phyloP scores from a whole-genome alignment of 2,113 vertebrate species.

The Arvicanthis niloticus region DNA sequence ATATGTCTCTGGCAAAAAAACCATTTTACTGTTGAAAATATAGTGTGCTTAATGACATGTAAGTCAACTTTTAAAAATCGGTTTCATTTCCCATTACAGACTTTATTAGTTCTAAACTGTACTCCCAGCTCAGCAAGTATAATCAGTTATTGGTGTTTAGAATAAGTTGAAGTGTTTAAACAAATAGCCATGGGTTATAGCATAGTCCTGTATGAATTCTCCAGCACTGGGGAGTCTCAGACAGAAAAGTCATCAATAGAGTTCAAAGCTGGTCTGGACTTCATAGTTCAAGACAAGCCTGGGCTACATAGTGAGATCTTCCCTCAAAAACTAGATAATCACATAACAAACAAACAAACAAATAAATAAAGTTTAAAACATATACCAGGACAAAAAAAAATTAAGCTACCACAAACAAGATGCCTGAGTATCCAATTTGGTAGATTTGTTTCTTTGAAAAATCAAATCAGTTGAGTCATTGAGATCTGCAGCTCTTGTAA shows the following conservation, averaged over 20 bases:
- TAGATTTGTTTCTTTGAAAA: conserved; percentile 44
- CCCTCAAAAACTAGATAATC: not conserved
- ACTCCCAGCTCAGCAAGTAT: not conserved
- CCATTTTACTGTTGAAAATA: conserved; percentile 45
- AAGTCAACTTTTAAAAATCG: conserved; percentile 1
- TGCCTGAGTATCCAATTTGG: not conserved
- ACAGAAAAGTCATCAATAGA: not conserved
- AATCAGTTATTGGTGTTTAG: not conserved
- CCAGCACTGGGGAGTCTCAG: not conserved
- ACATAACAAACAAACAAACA: not conserved
- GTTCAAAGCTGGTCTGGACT: not conserved
- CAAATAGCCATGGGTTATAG: no score
- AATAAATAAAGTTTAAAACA: not conserved
- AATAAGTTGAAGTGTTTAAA: not conserved
- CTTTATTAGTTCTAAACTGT: not conserved
- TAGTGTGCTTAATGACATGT: not conserved
- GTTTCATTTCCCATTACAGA: conserved; percentile 23
- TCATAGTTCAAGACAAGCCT: not conserved
- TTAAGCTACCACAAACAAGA: not conserved
- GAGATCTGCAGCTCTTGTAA: not conserved
- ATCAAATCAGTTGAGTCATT: conserved; percentile 8
- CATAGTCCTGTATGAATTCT: not conserved
- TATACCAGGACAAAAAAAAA: not conserved
- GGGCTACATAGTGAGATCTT: not conserved
- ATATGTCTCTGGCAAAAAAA: not conserved